These are phyloP conservation scores for Phytoseiulus persimilis DNA, from an alignment of 2,888 invertebrate species.

Conservation along the genomic window DNA sequence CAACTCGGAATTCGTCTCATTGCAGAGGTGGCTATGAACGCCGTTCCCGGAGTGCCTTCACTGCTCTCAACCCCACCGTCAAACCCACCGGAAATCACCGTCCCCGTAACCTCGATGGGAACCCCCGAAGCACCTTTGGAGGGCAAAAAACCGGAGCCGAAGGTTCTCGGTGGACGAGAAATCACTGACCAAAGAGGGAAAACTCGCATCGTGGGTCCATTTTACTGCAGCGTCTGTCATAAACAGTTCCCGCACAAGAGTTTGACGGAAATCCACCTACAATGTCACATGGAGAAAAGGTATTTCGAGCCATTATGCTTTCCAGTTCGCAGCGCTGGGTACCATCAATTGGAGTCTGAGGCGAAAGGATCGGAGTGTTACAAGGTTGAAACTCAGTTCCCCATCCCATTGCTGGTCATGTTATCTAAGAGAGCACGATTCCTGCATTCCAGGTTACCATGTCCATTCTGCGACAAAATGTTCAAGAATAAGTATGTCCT, in stretches of 20 bases:
- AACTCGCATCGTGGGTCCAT: slow-evolving; percentile 25
- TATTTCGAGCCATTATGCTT: background rate
- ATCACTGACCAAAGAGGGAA: slow-evolving; percentile 32
- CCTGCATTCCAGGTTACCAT: background rate
- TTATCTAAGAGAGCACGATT: background rate
- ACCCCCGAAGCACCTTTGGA: background rate
- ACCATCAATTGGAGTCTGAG: too few relatives aligned
- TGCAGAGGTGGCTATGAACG: background rate
- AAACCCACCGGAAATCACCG: background rate
- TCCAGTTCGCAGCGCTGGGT: too few relatives aligned
- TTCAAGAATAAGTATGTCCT: slow-evolving; percentile 31
- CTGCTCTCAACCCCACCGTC: background rate
- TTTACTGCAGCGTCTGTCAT: slow-evolving; percentile 37
- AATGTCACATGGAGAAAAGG: slow-evolving; percentile 35
- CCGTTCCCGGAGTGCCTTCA: background rate
- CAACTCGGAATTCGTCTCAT: background rate
- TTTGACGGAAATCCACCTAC: slow-evolving; percentile 32
- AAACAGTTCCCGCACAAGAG: slow-evolving; percentile 37
- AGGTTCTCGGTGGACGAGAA: slow-evolving; percentile 33
- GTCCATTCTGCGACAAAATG: slow-evolving; percentile 31
- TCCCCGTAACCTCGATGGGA: background rate
- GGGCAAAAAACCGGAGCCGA: slow-evolving; percentile 8
- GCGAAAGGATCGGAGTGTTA: too few relatives aligned
- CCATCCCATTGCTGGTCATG: background rate
- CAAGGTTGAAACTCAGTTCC: too few relatives aligned